Evolutionary conservation across 2,113 vertebrate species (phyloP), one percentile per base, ranked within the genome.

Genomic region (Murina feae): DNA sequence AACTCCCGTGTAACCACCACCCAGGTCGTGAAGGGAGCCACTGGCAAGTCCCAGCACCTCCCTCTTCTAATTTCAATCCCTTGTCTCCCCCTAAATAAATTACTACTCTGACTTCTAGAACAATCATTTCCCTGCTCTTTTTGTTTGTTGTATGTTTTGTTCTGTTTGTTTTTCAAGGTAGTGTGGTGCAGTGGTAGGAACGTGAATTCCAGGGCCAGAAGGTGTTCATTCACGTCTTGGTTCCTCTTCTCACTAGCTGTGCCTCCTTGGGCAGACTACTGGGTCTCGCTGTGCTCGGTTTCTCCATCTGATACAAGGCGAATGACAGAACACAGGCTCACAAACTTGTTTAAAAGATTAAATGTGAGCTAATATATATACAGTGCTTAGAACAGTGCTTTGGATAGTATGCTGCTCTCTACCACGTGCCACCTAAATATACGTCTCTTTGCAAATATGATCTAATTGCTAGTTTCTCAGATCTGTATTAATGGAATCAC

Each of bases 61-160:
- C 18, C 32, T 18, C 78, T 69, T 66, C 71, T 51, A 9, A 80
- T 71, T 85, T 28, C 66, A 49, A 10, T 23, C 5, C 32, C 16
- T 25, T 79, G 35, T 5, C 13, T 95, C 12, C 9, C 65, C 18
- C 35, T 47, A 83, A 76, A 65, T 39, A 95, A 95, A 42, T 51
- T 53, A 63, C 42, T 58, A 3, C 37, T 49, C 9, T 93, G 10
- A 53, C 17, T 89, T 93, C 66, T 23, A 37, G 63, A 84, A 23
- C 32, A 44, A 47, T 53, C 4, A 65, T n/a, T 94, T 65, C 3
- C 44, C 23, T 37, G 13, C 5, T 37, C 28, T 71, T 86, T 2
- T 78, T n/a, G 55, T 58, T 28, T 55, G 53, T 55, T 69, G 9
- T 35, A 60, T 30, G 11, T 32, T 72, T 53, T 55, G 1, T 49